Percentiles rank a stretch among this genome's conserved stretches.
Evolutionary conservation across 2,113 vertebrate genomes (phyloP).

Genomic region (Pluvialis apricaria): DNA sequence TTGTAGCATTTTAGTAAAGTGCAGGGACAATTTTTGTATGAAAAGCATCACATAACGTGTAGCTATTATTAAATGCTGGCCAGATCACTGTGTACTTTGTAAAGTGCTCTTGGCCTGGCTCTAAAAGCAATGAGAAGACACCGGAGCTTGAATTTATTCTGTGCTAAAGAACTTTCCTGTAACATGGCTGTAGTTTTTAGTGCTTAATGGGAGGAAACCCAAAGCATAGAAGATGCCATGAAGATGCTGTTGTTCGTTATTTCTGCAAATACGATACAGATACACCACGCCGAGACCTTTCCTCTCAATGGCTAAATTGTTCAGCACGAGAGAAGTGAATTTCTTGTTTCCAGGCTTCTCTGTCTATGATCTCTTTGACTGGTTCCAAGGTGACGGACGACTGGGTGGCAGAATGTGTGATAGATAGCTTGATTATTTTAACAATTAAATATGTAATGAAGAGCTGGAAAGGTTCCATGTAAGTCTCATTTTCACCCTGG

Average conservation of each 20-base stretch:
- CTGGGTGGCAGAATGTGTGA: constrained; percentile 55
- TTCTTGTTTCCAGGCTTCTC: constrained; percentile 15
- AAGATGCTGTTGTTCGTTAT: neutral
- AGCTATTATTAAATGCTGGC: neutral
- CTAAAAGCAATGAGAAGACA: neutral
- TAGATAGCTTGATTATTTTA: constrained; percentile 72
- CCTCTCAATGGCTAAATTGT: neutral
- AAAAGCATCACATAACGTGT: neutral
- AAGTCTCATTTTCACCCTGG: constrained; percentile 70
- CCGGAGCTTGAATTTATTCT: neutral
- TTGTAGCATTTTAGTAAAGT: neutral
- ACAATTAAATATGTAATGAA: constrained; percentile 75
- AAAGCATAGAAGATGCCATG: neutral
- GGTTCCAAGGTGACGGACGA: constrained; percentile 56
- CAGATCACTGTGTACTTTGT: neutral
- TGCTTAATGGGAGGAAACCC: neutral
- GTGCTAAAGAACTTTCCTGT: neutral
- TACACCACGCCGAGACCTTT: neutral
- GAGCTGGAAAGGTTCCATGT: constrained; percentile 66
- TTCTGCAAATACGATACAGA: neutral
- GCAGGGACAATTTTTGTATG: neutral
- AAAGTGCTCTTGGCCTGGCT: neutral
- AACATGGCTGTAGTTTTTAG: neutral
- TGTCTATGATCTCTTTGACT: neutral
- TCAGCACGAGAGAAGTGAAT: neutral